Evolutionary conservation across 2,888 invertebrate genomes (phyloP), one percentile per base, ranked within the genome.

Genomic region (Cephus spinipes): DNA sequence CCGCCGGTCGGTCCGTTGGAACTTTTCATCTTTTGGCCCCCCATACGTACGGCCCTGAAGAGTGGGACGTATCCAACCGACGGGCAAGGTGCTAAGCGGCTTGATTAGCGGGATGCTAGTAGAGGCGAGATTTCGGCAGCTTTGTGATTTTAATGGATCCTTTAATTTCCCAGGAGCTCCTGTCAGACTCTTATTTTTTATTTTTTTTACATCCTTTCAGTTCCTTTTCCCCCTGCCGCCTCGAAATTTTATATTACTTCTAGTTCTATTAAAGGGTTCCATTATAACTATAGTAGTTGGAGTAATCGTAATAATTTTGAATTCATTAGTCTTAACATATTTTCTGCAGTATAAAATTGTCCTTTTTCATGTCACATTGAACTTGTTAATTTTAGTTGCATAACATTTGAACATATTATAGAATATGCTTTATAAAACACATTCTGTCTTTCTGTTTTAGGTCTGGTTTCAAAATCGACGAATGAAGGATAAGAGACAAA

Each of bases 401-500:
- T 55, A 55, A 55, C 9, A 23, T 23, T 55, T 15, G 9, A 23
- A 23, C 2, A n/a, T n/a, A n/a, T n/a, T n/a, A 6, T 23, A 1
- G 1, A 55, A 23, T 55, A 9, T 6, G 23, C 23, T 55, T 55
- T 55, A 9, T 9, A 55, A 55, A 55, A 23, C 1, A 55, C 6
- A 23, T 23, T 55, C 40, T 23, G 55, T 23, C 23, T 79, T 83
- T 85, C 81, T 77, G 12, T 68, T 92, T 4, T 94, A 97, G 97
- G 97, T 98, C 32, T 99, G 99, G 99, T 99, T 99, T 91, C 98
- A 98, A 94, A 98, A 98, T 91, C 94, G 98, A 68, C 93, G 98
- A 76, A 98, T 98, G 98, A 98, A 99, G 90, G 99, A 99, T 93
- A 99, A 99, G 88, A 94, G 99, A 0, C 99, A 99, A 90, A 94